Conservation (phyloP, 1,140 invertebrate genomes). For the Caerostris darwini region DNA sequence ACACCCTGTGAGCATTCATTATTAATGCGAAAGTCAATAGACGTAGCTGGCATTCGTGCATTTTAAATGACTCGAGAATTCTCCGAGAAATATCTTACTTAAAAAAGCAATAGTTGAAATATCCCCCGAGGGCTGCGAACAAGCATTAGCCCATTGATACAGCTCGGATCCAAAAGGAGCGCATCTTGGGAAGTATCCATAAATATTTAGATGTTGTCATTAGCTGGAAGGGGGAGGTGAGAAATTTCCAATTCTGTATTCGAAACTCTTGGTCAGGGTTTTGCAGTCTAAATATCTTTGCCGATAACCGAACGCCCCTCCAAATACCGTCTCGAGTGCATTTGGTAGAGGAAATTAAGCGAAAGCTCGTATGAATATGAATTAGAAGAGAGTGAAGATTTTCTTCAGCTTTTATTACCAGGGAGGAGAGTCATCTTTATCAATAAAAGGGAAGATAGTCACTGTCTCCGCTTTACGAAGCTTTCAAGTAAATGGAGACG, state of each 20-base stretch:
- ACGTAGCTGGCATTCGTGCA: background rate
- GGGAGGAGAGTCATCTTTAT: background rate
- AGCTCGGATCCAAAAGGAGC: background rate
- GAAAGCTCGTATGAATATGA: background rate
- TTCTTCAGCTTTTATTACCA: background rate
- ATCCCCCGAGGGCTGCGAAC: background rate
- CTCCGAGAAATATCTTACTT: background rate
- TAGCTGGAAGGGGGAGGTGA: background rate
- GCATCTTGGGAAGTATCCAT: background rate
- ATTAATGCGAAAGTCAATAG: background rate
- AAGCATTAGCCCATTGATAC: background rate
- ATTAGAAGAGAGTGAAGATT: background rate
- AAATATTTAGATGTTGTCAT: slow-evolving; percentile 29
- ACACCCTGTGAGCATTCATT: background rate
- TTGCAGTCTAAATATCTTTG: background rate
- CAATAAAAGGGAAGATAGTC: background rate
- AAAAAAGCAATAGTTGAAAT: slow-evolving; percentile 24
- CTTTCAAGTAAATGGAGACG: background rate
- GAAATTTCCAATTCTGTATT: background rate
- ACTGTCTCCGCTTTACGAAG: background rate
- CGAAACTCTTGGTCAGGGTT: background rate
- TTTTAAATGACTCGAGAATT: background rate
- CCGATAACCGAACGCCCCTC: background rate
- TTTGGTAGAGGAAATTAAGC: background rate
- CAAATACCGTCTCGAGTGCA: background rate